Evolutionary conservation across 2,888 invertebrate species (phyloP).

Genomic region (Linnaemya vulpina): DNA sequence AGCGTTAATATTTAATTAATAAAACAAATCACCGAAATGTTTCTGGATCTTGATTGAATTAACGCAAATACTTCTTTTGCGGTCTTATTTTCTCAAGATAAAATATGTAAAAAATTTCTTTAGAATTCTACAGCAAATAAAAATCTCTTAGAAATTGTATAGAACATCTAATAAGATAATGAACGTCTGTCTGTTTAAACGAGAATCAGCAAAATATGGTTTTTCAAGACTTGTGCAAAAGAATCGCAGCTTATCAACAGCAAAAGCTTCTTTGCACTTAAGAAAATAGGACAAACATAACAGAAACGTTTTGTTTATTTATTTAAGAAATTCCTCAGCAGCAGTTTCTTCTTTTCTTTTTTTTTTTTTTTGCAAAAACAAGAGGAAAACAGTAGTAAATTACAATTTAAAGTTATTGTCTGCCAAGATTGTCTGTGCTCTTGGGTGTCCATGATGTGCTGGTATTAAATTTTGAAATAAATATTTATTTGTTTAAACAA

Average conservation of each 20-base stretch:
- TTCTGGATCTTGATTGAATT: no score
- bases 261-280: constrained; percentile 3
- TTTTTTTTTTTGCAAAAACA: constrained; percentile 21
- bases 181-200: background rate
- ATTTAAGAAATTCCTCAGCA: constrained; percentile 20
- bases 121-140: no score
- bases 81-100: no score
- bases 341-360: background rate
- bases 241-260: background rate
- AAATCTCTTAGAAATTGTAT: no score
- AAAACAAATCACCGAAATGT: background rate
- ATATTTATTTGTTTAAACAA: constrained; percentile 36
- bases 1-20: no score
- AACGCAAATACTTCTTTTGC: no score
- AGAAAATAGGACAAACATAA: constrained; percentile 27
- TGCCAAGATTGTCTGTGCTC: constrained; percentile 32
- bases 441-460: constrained; percentile 58
- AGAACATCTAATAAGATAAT: no score
- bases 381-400: constrained; percentile 17
- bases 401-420: background rate
- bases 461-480: constrained; percentile 19
- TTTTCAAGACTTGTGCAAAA: background rate
- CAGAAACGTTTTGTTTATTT: constrained; percentile 11
- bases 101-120: no score
- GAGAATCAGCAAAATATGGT: background rate